Conservation (phyloP, 30 jellyfish, hydroid and myxozoan genomes). For the Cassiopea andromeda region DNA sequence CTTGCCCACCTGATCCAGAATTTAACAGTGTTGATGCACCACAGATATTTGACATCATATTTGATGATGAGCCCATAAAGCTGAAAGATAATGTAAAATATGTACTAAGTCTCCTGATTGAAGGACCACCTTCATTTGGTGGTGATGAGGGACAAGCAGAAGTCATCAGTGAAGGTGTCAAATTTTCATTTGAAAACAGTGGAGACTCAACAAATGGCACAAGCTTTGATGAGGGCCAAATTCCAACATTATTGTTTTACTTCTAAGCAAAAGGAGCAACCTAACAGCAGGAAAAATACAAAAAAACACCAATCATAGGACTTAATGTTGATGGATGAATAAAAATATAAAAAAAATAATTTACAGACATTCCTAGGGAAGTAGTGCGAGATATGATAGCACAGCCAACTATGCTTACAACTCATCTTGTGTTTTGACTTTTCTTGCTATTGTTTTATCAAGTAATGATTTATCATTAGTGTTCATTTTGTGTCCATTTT, state of each 20-base stretch:
- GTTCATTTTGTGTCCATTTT: not conserved
- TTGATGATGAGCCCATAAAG: slow-evolving; percentile 90
- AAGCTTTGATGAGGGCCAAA: slow-evolving; percentile 99
- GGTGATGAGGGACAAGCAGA: slow-evolving; percentile 97
- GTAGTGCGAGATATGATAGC: too few species aligned
- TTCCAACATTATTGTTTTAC: slow-evolving; percentile 87
- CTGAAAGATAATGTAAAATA: slow-evolving; percentile 73
- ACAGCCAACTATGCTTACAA: too few species aligned
- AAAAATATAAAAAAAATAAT: too few species aligned
- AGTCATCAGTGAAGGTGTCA: slow-evolving; percentile 85
- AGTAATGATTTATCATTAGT: not conserved
- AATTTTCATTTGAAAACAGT: slow-evolving; percentile 91
- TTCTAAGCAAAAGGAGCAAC: slow-evolving; percentile 23
- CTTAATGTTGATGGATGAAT: too few species aligned
- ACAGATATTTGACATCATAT: slow-evolving; percentile 76
- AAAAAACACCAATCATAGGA: not conserved
- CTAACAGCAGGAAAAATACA: not conserved
- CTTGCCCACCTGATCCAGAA: slow-evolving; percentile 98
- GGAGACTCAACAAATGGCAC: slow-evolving; percentile 97
- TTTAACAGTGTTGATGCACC: slow-evolving; percentile 81
- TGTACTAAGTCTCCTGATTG: slow-evolving; percentile 78
- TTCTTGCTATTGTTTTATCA: too few species aligned
- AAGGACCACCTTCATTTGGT: slow-evolving; percentile 99
- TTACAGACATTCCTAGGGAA: too few species aligned
- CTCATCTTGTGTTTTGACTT: too few species aligned